Base-by-base conservation (phyloP, 35 echinoderm and acorn worm genomes). In the Lytechinus variegatus region DNA sequence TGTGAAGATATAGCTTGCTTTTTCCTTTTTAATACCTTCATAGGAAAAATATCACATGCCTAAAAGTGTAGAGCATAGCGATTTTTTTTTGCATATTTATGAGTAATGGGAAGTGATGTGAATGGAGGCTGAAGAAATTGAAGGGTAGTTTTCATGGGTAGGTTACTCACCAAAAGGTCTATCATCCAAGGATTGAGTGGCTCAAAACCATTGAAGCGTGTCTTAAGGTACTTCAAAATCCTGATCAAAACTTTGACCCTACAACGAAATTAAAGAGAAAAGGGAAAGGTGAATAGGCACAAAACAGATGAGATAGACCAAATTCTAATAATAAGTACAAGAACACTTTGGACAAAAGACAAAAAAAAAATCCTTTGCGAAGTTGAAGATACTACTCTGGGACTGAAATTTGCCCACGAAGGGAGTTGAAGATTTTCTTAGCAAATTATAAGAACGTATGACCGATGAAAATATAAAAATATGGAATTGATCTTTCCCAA, bases 151-250 rank as follows among this genome's bases (percentile, higher is more conserved):
- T 79, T 79, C 66, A 79, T 24, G 66, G 66, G 21, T 79, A 27
- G 66, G 21, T 79, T 53, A 54, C 97, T 98, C 92, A 99, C 98
- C 91, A 99, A 94, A 24, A 99, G 96, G 94, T 99, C 98, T 95
- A 99, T 97, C 52, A 99, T 99, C 98, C 98, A 99, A 33, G 98
- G 98, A 87, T 97, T 99, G 57, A 99, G 97, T 52, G 98, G 96
- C 57, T 97, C 96, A 29, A 99, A 95, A 28, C 98, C 98, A 8
- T 56, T 87, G 89, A 98, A 99, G 53, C 97, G 95, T 10, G 86
- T 95, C 96, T 95, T 96, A 87, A 98, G 56, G 87, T 98, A 97
- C 91, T 99, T 99, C 93, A 99, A 61, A 54, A 99, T 95, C 9
- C 98, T 86, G 52, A 99, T 98, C 92, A 98, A 93, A 14, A 99